phyloP scores from a whole-genome alignment of 2,113 vertebrate genomes.

The Zonotrichia leucophrys region DNA sequence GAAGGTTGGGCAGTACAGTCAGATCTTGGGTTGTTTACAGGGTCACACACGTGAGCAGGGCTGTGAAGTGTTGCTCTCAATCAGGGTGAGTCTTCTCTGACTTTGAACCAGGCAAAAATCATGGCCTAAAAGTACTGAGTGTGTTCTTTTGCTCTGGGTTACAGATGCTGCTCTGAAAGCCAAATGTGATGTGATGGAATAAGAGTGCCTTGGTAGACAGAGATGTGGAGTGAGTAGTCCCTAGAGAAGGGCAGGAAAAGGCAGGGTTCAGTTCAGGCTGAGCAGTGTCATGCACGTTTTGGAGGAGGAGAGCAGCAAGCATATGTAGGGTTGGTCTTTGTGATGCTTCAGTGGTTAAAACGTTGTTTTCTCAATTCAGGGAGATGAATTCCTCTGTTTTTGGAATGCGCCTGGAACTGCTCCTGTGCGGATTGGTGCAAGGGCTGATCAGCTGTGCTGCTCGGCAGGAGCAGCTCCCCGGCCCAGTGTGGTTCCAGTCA shows the following conservation, averaged over 20 bases:
- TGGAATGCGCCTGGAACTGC: not conserved
- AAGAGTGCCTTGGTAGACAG: not conserved
- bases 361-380: not conserved
- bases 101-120: not conserved
- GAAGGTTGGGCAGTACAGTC: no score
- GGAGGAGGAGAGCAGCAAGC: not conserved
- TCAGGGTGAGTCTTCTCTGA: not conserved
- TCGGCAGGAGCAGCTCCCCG: not conserved
- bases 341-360: not conserved
- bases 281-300: not conserved
- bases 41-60: not conserved
- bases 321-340: fast-evolving
- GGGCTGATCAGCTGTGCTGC: not conserved
- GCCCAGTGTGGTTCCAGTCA: not conserved
- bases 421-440: not conserved
- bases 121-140: not conserved
- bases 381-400: not conserved
- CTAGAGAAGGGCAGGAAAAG: not conserved
- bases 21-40: not conserved
- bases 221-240: not conserved
- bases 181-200: conserved; percentile 16
- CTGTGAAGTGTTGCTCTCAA: not conserved
- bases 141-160: not conserved
- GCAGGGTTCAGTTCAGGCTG: not conserved
- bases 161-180: not conserved